A percentile compares a stretch with the other conserved stretches of the same genome.
phyloP scores from a whole-genome alignment of 2,888 invertebrate species.

The Podotricha telesiphe region DNA sequence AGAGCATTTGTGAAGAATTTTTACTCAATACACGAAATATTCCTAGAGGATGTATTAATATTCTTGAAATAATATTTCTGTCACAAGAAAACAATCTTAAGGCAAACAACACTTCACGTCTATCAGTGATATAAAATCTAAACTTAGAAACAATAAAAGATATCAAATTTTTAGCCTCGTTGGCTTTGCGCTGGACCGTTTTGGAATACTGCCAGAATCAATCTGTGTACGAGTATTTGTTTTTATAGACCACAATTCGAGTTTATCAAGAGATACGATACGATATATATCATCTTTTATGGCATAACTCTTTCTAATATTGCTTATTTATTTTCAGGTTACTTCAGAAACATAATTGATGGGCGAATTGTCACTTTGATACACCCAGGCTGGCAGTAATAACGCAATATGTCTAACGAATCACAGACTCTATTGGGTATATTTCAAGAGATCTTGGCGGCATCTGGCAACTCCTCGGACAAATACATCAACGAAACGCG shows the following conservation, averaged over 20 bases:
- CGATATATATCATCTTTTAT: slow-evolving; percentile 12
- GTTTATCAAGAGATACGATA: slow-evolving; percentile 27
- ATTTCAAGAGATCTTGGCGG: slow-evolving; percentile 75
- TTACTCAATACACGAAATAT: no score
- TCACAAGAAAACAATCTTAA: neutral
- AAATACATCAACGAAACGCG: slow-evolving; percentile 66
- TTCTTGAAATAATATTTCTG: no score
- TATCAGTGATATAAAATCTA: neutral
- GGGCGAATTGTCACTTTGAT: slow-evolving; percentile 21
- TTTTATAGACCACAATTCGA: slow-evolving; percentile 33
- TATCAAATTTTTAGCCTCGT: neutral
- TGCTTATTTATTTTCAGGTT: slow-evolving; percentile 33
- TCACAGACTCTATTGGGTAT: slow-evolving; percentile 70
- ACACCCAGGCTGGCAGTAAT: slow-evolving; percentile 10
- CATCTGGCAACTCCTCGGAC: slow-evolving; percentile 71
- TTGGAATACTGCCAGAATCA: slow-evolving; percentile 39
- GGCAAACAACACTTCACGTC: neutral
- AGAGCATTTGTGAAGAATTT: no score
- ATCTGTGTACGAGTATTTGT: slow-evolving; percentile 31
- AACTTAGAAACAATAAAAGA: slow-evolving; percentile 2
- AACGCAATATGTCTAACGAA: slow-evolving; percentile 68
- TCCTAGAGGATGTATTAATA: no score
- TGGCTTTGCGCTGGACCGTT: neutral
- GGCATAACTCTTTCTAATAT: slow-evolving; percentile 4
- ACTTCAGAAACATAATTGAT: slow-evolving; percentile 22